These are phyloP conservation scores for Ostrea denselamellosa DNA, from an alignment of 1,140 invertebrate genomes.

Conservation along the genomic window DNA sequence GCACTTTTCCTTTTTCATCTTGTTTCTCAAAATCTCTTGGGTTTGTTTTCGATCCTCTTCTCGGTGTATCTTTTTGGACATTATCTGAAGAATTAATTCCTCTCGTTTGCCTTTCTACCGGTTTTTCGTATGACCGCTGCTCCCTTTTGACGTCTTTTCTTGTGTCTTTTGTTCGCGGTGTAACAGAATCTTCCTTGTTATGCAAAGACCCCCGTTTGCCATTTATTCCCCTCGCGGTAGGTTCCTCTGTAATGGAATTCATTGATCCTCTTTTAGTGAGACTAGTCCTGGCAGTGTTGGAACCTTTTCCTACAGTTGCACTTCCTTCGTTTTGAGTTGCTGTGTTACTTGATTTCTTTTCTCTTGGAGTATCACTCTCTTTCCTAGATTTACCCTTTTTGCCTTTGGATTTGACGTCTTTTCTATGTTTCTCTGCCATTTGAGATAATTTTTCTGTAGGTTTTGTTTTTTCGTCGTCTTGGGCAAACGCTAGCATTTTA, in stretches of 20 bases:
- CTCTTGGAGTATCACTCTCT: background rate
- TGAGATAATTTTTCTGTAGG: background rate
- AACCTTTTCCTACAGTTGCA: background rate
- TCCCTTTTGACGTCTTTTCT: background rate
- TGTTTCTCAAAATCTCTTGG: background rate
- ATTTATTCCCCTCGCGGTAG: background rate
- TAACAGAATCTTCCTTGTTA: background rate
- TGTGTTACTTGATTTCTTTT: background rate
- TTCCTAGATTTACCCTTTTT: background rate
- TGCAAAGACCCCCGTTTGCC: background rate
- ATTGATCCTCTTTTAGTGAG: background rate
- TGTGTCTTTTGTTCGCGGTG: background rate
- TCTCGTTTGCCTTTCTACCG: background rate
- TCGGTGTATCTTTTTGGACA: background rate
- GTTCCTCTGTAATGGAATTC: background rate
- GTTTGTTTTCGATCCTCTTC: background rate
- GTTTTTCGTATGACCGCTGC: background rate
- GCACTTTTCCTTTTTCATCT: background rate
- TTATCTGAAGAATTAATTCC: background rate
- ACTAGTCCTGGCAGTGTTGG: background rate
- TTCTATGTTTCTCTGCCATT: conserved; percentile 8
- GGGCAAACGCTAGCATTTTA: background rate
- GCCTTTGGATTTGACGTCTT: background rate
- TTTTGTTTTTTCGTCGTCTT: conserved; percentile 4
- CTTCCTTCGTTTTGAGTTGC: background rate